A percentile compares a stretch with the other conserved stretches of the same genome.
Evolutionary conservation across 2,113 vertebrate species (phyloP).

Genomic region (Caranx melampygus): DNA sequence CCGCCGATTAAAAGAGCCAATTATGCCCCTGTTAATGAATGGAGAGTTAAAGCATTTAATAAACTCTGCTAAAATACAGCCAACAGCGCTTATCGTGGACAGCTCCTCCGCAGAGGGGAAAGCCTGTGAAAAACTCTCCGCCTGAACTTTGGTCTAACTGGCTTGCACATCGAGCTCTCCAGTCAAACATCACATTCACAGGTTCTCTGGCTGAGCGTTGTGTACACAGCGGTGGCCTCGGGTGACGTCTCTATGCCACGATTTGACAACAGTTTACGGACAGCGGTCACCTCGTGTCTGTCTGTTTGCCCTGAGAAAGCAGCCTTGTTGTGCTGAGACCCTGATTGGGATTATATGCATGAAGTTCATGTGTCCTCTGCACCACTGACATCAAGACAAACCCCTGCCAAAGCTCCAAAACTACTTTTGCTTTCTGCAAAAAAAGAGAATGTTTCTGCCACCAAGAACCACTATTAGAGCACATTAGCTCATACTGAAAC

Average conservation of each 20-base stretch:
- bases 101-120: background rate
- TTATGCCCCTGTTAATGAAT: constrained; percentile 20
- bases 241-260: background rate
- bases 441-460: constrained; percentile 10
- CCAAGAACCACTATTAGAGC: constrained; percentile 20
- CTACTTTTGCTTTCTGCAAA: background rate
- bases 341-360: constrained; percentile 6
- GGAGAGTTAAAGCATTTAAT: constrained; percentile 46
- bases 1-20: constrained; percentile 48
- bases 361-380: constrained; percentile 14
- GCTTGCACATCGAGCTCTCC: constrained; percentile 39
- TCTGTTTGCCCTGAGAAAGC: constrained; percentile 1
- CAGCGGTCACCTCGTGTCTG: background rate
- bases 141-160: constrained; percentile 49
- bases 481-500: background rate
- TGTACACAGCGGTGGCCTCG: background rate
- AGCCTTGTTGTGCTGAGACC: background rate
- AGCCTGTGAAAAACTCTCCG: constrained; percentile 2
- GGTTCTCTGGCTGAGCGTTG: constrained; percentile 19
- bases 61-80: constrained; percentile 43
- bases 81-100: constrained; percentile 1
- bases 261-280: background rate
- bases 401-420: background rate
- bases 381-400: background rate
- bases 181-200: constrained; percentile 31